Percentiles rank a stretch among this genome's conserved stretches.
Evolutionary conservation across 2,888 invertebrate genomes (phyloP).

Genomic region (Leptinotarsa rubiginosa): DNA sequence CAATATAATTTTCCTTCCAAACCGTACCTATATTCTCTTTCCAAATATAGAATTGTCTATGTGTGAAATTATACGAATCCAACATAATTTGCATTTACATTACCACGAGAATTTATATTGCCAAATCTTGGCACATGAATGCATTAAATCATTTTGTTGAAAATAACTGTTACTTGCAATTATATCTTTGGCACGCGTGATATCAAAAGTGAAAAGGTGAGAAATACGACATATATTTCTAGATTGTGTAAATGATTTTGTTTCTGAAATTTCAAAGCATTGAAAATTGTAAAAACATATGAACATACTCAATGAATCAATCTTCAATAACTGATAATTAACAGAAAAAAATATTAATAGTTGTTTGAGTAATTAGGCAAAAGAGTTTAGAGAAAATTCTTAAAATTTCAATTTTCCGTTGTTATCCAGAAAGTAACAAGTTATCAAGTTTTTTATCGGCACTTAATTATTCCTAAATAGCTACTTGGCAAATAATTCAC

Average conservation of each 20-base stretch:
- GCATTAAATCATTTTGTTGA: constrained; percentile 3
- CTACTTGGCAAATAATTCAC: no score
- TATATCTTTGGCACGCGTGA: constrained; percentile 4
- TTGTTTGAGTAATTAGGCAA: no score
- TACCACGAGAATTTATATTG: background rate
- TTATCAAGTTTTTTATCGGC: no score
- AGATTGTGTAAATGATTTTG: background rate
- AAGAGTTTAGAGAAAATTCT: no score
- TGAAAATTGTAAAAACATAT: background rate
- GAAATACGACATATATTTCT: background rate
- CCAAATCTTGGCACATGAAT: background rate
- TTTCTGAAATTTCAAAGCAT: background rate
- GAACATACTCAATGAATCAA: background rate
- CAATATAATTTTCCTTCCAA: no score
- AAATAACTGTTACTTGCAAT: background rate
- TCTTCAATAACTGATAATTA: no score
- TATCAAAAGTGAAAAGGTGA: background rate
- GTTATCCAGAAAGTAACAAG: no score
- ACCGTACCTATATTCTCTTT: no score
- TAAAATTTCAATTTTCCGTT: no score
- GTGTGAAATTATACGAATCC: background rate
- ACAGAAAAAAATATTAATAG: no score
- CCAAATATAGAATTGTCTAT: no score
- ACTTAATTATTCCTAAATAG: no score
- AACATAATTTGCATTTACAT: background rate